Conservation (phyloP, 2,888 invertebrate genomes). For the Mylabris sibirica region DNA sequence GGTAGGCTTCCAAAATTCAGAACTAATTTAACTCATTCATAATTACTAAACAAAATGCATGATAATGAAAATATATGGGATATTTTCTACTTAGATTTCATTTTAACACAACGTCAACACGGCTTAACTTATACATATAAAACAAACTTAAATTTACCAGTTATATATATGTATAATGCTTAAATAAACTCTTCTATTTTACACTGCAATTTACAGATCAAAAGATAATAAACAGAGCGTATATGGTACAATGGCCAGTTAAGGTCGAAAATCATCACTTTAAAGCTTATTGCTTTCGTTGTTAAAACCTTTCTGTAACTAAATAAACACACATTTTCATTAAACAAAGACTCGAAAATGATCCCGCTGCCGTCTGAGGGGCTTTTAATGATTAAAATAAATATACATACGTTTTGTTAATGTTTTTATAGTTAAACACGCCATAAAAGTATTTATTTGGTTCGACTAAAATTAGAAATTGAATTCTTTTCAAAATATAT, state of each 20-base stretch:
- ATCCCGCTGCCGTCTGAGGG: background rate
- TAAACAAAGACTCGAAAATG: background rate
- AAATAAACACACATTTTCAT: background rate
- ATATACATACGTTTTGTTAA: background rate
- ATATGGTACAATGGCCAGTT: background rate
- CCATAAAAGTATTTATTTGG: background rate
- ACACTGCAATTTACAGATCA: background rate
- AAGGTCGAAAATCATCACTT: background rate
- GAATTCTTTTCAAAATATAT: background rate
- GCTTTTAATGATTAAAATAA: constrained; percentile 5
- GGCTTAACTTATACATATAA: constrained; percentile 16
- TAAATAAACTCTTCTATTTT: background rate
- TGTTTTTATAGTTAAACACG: background rate
- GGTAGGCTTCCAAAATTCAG: constrained; percentile 32
- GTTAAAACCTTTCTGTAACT: background rate
- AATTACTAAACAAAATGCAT: constrained; percentile 30
- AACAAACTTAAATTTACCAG: background rate
- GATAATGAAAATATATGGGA: constrained; percentile 33
- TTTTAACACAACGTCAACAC: constrained; percentile 22
- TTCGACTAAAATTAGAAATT: background rate
- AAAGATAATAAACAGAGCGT: background rate
- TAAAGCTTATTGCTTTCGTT: background rate
- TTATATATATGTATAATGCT: background rate
- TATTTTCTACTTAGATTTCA: constrained; percentile 25
- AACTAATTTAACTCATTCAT: constrained; percentile 35